Evolutionary conservation across 2,797 vertebrate species (phyloP), one percentile per base, ranked within the genome.

Genomic region (Nyctibius grandis): DNA sequence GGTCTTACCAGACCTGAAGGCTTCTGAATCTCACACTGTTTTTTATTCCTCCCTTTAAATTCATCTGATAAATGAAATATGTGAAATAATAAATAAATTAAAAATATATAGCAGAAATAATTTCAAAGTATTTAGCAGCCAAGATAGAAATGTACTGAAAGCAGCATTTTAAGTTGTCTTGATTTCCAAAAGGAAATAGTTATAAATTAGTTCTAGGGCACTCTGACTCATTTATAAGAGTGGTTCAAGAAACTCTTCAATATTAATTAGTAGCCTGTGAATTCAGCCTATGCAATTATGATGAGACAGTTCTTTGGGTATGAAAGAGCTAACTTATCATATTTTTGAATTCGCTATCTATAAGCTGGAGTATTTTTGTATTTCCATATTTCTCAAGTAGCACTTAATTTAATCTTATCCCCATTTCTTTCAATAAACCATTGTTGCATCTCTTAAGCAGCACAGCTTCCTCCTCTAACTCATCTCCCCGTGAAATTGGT

Each of bases 401-500:
- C 99, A 99, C 99, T 99, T 99, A 99, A 99, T 99, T 99, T 99
- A 99, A 99, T 99, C 98, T 99, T 99, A 98, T 98, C 98, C 98
- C 98, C 98, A 98, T 99, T 99, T 98, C 98, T 99, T 99, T 99
- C 99, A 99, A 99, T 99, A 99, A 98, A 97, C 99, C 98, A 99
- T 99, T 99, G 99, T 99, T 99, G 99, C 96, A 12, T 98, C 98
- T 98, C 98, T 98, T 98, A 98, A 98, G 98, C 98, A 98, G 98
- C 98, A 97, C 99, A 98, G 98, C 99, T 99, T 99, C 99, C 98
- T 99, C 99, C 99, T 99, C 99, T 99, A 99, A 99, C 98, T 99
- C 99, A 99, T 99, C 99, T 99, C 99, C 98, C 99, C 99, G 98
- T 99, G 99, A 99, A 99, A 99, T 99, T 99, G 99, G 99, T 99